These are phyloP conservation scores for Tribolium castaneum DNA, from an alignment of 1,140 invertebrate genomes.

Conservation along the genomic window DNA sequence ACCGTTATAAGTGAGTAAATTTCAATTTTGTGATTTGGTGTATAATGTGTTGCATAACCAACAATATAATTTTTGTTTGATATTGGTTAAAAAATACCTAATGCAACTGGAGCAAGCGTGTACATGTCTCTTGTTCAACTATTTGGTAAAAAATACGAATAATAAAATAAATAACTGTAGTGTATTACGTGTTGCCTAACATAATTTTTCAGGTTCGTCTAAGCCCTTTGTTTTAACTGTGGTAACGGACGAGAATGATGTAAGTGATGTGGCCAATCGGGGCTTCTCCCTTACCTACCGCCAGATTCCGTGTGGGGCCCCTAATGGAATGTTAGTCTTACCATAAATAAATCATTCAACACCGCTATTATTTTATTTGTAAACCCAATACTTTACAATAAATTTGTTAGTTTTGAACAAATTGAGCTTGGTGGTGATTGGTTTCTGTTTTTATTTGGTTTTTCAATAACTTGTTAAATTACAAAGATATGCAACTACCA, in stretches of 20 bases:
- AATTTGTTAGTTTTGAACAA: conserved; percentile 6
- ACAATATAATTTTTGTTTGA: background rate
- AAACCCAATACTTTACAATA: background rate
- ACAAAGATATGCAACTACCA: too few species aligned
- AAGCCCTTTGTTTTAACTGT: conserved; percentile 82
- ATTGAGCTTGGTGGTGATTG: background rate
- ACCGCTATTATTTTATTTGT: background rate
- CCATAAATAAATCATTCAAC: background rate
- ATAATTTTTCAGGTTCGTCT: conserved; percentile 67
- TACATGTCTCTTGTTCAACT: too few species aligned
- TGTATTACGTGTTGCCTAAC: conserved; percentile 54
- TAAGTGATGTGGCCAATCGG: conserved; percentile 74
- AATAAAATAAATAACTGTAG: conserved; percentile 20
- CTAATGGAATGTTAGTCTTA: background rate
- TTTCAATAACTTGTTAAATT: too few species aligned
- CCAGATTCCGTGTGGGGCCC: conserved; percentile 71
- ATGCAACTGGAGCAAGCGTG: too few species aligned
- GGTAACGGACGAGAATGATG: conserved; percentile 70
- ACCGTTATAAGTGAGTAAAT: conserved; percentile 69
- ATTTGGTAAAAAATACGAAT: background rate
- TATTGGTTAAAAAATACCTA: too few species aligned
- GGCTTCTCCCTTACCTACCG: conserved; percentile 78
- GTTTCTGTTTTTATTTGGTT: too few species aligned
- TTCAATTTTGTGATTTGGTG: too few species aligned
- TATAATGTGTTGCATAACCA: background rate